Conservation (phyloP, 2,113 vertebrate species). For the Dunckerocampus dactyliophorus region DNA sequence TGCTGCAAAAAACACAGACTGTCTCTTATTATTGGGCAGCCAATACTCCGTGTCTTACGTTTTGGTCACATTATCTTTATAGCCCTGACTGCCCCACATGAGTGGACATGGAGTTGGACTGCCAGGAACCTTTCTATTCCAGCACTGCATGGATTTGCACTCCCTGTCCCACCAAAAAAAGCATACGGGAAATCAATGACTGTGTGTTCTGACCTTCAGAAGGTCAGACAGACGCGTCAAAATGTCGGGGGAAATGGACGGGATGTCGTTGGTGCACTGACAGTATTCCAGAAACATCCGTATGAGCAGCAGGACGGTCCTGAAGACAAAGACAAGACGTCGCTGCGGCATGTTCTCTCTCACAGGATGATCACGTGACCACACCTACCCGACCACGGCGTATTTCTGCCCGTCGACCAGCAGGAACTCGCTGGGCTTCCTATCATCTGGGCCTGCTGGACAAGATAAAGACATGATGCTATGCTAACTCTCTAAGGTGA, state of each 20-base stretch:
- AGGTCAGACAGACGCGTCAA: slow-evolving; percentile 92
- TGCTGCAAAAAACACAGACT: slow-evolving; percentile 70
- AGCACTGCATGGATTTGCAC: too few relatives aligned
- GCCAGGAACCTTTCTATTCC: too few relatives aligned
- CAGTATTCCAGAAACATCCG: slow-evolving; percentile 98
- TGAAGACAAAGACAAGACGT: slow-evolving; percentile 40
- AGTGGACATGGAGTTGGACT: too few relatives aligned
- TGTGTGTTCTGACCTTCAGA: slow-evolving; percentile 78
- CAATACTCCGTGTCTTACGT: too few relatives aligned
- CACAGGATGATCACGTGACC: neutral
- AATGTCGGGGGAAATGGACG: slow-evolving; percentile 94
- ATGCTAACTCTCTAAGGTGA: too few relatives aligned
- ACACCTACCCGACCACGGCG: slow-evolving; percentile 89
- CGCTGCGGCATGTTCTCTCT: neutral
- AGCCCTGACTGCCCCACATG: too few relatives aligned
- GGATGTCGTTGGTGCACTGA: slow-evolving; percentile 97
- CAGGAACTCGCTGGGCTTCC: slow-evolving; percentile 87
- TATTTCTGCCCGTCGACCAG: slow-evolving; percentile 88
- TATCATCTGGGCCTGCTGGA: slow-evolving; percentile 78
- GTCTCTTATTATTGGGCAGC: too few relatives aligned
- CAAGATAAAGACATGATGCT: neutral
- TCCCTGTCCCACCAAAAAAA: too few relatives aligned
- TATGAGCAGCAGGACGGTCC: slow-evolving; percentile 95
- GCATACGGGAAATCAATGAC: too few relatives aligned
- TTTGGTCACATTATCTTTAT: too few relatives aligned